Evolutionary conservation across 2,113 vertebrate species (phyloP).

Genomic region (Forbesichthys agassizii): DNA sequence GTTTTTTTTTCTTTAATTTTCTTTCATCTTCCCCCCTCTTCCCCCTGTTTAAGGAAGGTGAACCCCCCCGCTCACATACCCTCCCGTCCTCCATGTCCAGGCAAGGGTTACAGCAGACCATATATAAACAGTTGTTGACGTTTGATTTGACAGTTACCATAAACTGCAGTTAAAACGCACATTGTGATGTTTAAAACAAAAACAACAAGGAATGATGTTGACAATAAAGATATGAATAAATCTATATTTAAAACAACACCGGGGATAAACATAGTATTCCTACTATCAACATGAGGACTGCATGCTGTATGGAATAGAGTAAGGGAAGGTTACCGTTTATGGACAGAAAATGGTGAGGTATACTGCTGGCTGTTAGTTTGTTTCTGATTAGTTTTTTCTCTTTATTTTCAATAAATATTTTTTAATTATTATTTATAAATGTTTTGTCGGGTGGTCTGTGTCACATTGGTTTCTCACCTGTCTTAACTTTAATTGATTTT

Average conservation of each 20-base stretch:
- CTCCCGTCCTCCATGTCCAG: slow-evolving; percentile 18
- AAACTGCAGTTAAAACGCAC: slow-evolving; percentile 65
- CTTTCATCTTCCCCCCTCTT: slow-evolving; percentile 24
- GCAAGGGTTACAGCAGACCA: slow-evolving; percentile 41
- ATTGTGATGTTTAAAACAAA: slow-evolving; percentile 66
- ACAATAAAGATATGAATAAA: slow-evolving; percentile 59
- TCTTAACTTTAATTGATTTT: slow-evolving; percentile 7
- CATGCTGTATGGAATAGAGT: slow-evolving; percentile 71
- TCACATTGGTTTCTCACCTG: slow-evolving; percentile 54
- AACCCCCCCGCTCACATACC: slow-evolving; percentile 20
- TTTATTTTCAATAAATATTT: slow-evolving; percentile 70
- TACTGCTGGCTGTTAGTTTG: slow-evolving; percentile 39
- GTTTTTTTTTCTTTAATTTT: slow-evolving; percentile 1
- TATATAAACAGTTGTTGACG: slow-evolving; percentile 37
- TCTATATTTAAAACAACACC: slow-evolving; percentile 68
- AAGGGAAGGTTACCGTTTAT: slow-evolving; percentile 52
- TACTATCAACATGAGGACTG: slow-evolving; percentile 61
- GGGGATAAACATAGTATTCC: slow-evolving; percentile 53
- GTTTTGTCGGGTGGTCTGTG: slow-evolving; percentile 68
- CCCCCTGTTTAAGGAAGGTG: slow-evolving; percentile 22
- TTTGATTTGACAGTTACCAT: slow-evolving; percentile 57
- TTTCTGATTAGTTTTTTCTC: slow-evolving; percentile 1
- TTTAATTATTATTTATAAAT: slow-evolving; percentile 83
- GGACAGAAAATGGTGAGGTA: slow-evolving; percentile 48
- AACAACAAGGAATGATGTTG: slow-evolving; percentile 27